phyloP scores from a whole-genome alignment of 1,140 invertebrate genomes.

The Drosophila prosaltans region DNA sequence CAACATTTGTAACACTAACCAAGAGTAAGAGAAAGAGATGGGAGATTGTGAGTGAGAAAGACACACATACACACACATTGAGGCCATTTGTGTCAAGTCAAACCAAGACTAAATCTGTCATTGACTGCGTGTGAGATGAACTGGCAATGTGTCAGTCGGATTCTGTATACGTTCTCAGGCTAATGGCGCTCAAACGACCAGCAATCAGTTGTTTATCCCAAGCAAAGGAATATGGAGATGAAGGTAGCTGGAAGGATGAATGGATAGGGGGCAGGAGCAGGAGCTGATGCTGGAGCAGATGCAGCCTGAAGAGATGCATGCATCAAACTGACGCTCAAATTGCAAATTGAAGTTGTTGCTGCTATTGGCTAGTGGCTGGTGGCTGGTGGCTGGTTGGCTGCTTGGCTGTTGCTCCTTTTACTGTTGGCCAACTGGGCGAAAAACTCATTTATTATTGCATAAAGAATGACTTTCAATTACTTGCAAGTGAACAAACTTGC shows the following conservation, averaged over 20 bases:
- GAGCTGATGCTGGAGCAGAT: constrained; percentile 26
- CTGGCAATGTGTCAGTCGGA: constrained; percentile 72
- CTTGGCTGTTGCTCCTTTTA: neutral
- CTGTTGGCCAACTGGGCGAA: constrained; percentile 69
- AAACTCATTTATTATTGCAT: constrained; percentile 81
- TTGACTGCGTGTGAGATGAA: constrained; percentile 67
- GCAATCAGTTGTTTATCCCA: constrained; percentile 77
- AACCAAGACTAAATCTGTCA: constrained; percentile 73
- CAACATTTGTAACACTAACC: constrained; percentile 58
- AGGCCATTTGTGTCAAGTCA: constrained; percentile 60
- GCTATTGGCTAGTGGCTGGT: neutral
- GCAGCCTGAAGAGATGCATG: constrained; percentile 52
- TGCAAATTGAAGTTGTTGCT: constrained; percentile 67
- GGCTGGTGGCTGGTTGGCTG: neutral
- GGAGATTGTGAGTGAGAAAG: neutral
- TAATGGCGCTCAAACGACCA: constrained; percentile 75
- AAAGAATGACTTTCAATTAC: constrained; percentile 81
- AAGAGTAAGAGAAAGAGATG: constrained; percentile 1
- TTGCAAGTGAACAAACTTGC: constrained; percentile 81
- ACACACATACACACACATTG: constrained; percentile 28
- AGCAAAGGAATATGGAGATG: constrained; percentile 9
- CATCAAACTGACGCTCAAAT: constrained; percentile 73
- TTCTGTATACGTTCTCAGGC: constrained; percentile 41
- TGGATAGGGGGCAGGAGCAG: neutral
- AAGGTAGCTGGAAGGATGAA: neutral